These are phyloP conservation scores for Aromia moschata DNA, from an alignment of 2,888 invertebrate genomes.

Conservation along the genomic window DNA sequence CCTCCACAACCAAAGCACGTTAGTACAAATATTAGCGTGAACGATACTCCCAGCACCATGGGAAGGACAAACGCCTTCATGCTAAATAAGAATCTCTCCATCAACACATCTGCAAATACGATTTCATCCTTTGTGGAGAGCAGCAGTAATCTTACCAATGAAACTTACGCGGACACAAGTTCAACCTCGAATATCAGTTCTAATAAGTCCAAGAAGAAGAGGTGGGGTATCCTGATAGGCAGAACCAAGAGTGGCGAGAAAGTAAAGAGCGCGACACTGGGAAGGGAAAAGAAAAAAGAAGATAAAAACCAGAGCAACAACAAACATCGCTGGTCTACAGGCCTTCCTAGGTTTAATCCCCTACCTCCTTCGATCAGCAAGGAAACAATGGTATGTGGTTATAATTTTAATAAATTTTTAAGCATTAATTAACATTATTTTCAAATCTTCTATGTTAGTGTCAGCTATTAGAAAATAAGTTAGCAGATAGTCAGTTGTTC, in stretches of 20 bases:
- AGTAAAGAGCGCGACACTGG: slow-evolving; percentile 74
- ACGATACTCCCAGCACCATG: slow-evolving; percentile 18
- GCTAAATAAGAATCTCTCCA: slow-evolving; percentile 42
- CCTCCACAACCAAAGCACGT: slow-evolving; percentile 30
- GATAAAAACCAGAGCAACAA: slow-evolving; percentile 64
- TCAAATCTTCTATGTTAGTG: no score
- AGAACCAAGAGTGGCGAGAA: slow-evolving; percentile 68
- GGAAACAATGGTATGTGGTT: slow-evolving; percentile 75
- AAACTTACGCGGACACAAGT: slow-evolving; percentile 42
- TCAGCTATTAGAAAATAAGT: slow-evolving; percentile 72
- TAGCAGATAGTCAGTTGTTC: slow-evolving; percentile 78
- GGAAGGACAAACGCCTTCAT: slow-evolving; percentile 49
- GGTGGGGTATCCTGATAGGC: slow-evolving; percentile 77
- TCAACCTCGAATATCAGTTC: slow-evolving; percentile 46
- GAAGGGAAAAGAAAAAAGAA: slow-evolving; percentile 70
- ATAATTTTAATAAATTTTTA: slow-evolving; percentile 11
- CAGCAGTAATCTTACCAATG: slow-evolving; percentile 33
- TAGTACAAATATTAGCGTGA: slow-evolving; percentile 12
- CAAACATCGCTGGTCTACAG: slow-evolving; percentile 77
- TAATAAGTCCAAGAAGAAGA: slow-evolving; percentile 65
- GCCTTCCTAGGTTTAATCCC: slow-evolving; percentile 74
- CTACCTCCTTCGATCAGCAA: slow-evolving; percentile 80
- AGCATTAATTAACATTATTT: no score
- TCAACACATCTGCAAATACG: slow-evolving; percentile 22
- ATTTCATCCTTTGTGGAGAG: slow-evolving; percentile 33